Evolutionary conservation across 1,140 invertebrate species (phyloP), one percentile per base, ranked within the genome.

Genomic region (Bombus confusus): DNA sequence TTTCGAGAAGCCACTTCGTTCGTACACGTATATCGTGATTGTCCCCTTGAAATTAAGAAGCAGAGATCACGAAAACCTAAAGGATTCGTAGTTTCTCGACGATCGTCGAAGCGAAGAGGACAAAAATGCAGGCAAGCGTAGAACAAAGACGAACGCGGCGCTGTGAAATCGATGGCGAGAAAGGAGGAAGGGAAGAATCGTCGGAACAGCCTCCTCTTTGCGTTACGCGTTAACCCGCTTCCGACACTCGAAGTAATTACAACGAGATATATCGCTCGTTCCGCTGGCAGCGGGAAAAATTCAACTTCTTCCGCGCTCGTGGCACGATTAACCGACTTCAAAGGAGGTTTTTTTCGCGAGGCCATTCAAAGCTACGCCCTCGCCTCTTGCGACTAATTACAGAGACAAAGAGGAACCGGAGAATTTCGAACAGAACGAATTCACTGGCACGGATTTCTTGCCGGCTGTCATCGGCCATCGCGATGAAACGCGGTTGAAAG

Each of bases 321-420:
- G 74, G 74, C 75, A 69, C 74, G 87, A 83, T 88, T 87, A 87
- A 74, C 86, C 62, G 76, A 39, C 71, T 87, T 88, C 80, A 87
- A 87, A 80, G 68, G 74, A 75, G 59, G 22, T 37, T 37, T 37
- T 28, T 39, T 69, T 28, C 68, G 68, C 68, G 22, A 13, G 10
- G 13, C 10, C 34, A 25, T 39, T 43, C 62, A 66, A 66, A 79
- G 75, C 57, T 37, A 31, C 66, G 57, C 37, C 10, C 57, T 79
- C 77, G 62, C 62, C 41, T 68, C 62, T 66, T 22, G 77, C 41
- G 41, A 31, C 64, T 41, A n/a, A 6, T 31, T 31, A 62, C 22
- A 47, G 64, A 68, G 10, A 79, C 62, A 68, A 47, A 68, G 77
- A 18, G 28, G 31, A 43, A 10, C 34, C 31, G 31, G 66, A 34